phyloP scores from a whole-genome alignment of 2,797 vertebrate genomes.

The Euthynnus affinis region DNA sequence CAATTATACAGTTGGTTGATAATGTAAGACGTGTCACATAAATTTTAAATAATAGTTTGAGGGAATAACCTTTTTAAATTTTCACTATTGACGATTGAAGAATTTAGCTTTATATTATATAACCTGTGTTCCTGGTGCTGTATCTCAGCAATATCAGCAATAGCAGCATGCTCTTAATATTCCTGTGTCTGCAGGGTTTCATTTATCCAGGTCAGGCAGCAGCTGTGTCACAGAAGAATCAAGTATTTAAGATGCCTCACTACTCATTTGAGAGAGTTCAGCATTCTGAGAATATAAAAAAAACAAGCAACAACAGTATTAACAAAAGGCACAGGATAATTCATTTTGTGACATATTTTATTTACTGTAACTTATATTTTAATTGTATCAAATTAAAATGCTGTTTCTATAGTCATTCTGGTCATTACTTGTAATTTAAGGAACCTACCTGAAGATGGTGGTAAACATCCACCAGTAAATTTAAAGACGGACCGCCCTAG shows the following conservation, averaged over 20 bases:
- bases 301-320: neutral
- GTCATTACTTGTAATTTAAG: constrained; percentile 34
- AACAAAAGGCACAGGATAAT: neutral
- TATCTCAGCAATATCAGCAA: neutral
- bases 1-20: neutral
- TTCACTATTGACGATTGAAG: neutral
- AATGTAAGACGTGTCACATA: neutral
- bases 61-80: neutral
- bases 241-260: constrained; percentile 44
- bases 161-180: constrained; percentile 20
- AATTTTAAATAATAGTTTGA: neutral
- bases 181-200: constrained; percentile 48
- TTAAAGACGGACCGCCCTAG: neutral
- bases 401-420: neutral
- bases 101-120: neutral
- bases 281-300: constrained; percentile 9
- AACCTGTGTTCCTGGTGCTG: neutral
- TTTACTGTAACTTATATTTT: neutral
- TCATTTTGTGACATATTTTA: neutral
- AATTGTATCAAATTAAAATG: neutral
- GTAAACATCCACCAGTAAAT: constrained; percentile 67
- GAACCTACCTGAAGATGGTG: constrained; percentile 65
- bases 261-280: constrained; percentile 10
- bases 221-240: constrained; percentile 55
- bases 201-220: constrained; percentile 72